Conservation (phyloP, 2,888 invertebrate genomes). For the Homarus gammarus region DNA sequence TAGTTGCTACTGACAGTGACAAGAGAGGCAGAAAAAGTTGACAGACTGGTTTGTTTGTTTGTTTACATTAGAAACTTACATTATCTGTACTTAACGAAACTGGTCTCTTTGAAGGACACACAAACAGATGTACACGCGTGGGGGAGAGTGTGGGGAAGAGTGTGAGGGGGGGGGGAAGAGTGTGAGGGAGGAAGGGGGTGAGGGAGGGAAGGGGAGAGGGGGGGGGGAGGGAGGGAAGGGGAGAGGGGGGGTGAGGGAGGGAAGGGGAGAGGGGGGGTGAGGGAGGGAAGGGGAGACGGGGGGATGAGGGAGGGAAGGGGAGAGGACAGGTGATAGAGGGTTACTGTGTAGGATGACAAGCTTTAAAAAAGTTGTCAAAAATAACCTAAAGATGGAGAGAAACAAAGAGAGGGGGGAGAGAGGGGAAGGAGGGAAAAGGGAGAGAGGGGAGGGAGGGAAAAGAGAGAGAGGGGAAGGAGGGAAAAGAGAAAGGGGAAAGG, state of each 20-base stretch:
- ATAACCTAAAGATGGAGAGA: neutral
- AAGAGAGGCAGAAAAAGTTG: too few relatives aligned
- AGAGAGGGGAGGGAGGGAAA: neutral
- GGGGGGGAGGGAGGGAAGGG: neutral
- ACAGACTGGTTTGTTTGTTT: too few relatives aligned
- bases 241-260: neutral
- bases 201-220: neutral
- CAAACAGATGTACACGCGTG: too few relatives aligned
- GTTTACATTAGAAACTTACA: too few relatives aligned
- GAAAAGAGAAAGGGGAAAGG: too few relatives aligned
- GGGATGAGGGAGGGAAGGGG: neutral
- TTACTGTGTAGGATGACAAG: neutral
- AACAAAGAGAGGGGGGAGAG: neutral
- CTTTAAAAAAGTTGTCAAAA: too few relatives aligned
- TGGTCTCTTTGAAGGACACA: too few relatives aligned
- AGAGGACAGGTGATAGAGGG: neutral
- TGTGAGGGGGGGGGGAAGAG: neutral
- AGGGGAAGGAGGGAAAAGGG: neutral
- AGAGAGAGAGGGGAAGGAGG: neutral
- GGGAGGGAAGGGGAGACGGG: neutral
- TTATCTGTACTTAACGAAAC: too few relatives aligned
- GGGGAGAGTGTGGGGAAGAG: too few relatives aligned
- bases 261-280: neutral
- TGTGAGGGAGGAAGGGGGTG: neutral
- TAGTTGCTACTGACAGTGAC: too few relatives aligned